Percentiles rank a stretch among this genome's conserved stretches.
These are phyloP conservation scores for Halcyon smyrnensis DNA, from an alignment of 2,797 vertebrate genomes.

Conservation along the genomic window DNA sequence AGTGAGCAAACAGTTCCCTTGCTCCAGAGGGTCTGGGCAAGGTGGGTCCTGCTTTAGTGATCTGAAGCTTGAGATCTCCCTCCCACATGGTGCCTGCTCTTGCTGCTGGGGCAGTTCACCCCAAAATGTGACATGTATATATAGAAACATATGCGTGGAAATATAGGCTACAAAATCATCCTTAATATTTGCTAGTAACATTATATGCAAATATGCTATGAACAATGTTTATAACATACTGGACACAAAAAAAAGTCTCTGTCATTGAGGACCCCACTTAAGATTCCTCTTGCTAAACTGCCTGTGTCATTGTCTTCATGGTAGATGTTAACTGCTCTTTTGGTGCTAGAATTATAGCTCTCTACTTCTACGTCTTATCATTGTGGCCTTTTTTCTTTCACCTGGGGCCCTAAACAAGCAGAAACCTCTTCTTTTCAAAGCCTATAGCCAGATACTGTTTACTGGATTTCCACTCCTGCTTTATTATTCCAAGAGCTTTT, in stretches of 20 bases:
- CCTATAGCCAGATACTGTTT: background rate
- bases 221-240: background rate
- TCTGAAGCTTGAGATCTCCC: background rate
- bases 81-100: accelerated
- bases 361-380: background rate
- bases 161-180: accelerated
- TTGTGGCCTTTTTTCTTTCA: background rate
- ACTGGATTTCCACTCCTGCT: background rate
- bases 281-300: accelerated
- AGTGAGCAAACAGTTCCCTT: background rate
- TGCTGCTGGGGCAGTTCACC: background rate
- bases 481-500: background rate
- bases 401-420: background rate
- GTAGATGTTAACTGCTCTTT: background rate
- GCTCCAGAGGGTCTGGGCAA: background rate
- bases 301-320: background rate
- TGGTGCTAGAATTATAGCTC: background rate
- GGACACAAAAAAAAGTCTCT: background rate
- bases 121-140: accelerated
- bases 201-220: no score
- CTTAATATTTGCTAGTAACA: background rate
- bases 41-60: background rate
- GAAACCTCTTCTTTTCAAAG: background rate
- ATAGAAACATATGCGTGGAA: background rate
- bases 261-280: background rate